These are phyloP conservation scores for Chinchilla lanigera DNA, from an alignment of 2,113 vertebrate species.

Conservation along the genomic window DNA sequence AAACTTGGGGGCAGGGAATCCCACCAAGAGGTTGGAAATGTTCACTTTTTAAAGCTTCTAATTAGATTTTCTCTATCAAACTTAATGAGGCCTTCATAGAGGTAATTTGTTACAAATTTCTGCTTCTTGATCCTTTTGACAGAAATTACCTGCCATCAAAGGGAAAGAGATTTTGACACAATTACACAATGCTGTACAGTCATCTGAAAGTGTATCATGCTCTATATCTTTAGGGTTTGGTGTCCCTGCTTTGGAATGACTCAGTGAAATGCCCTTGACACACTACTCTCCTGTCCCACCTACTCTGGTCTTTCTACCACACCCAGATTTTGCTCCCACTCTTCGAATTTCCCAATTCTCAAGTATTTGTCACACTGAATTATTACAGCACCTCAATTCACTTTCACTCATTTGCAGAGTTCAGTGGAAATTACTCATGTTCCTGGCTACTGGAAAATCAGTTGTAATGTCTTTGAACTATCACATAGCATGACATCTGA, in stretches of 20 bases:
- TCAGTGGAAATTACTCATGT: slow-evolving; percentile 62
- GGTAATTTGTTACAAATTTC: background rate
- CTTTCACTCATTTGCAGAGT: slow-evolving; percentile 48
- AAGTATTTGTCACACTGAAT: slow-evolving; percentile 65
- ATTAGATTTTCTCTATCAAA: background rate
- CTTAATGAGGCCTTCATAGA: background rate
- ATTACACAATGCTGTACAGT: background rate
- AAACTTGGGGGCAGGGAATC: background rate
- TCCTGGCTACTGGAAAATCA: slow-evolving; percentile 38
- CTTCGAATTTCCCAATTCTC: slow-evolving; percentile 59
- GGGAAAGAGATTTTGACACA: slow-evolving; percentile 1
- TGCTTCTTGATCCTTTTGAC: background rate
- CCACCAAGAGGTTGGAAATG: background rate
- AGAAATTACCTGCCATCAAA: background rate
- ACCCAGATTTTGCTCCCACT: slow-evolving; percentile 47
- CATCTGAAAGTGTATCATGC: background rate
- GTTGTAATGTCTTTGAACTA: slow-evolving; percentile 54
- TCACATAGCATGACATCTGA: background rate
- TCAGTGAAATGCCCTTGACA: slow-evolving; percentile 53
- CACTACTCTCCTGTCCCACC: slow-evolving; percentile 27
- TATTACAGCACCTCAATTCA: slow-evolving; percentile 21
- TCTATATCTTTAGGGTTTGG: background rate
- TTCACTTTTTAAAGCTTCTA: background rate
- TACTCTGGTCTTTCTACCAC: slow-evolving; percentile 43
- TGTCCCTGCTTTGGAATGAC: slow-evolving; percentile 44